Conservation (phyloP, 2,888 invertebrate species). For the Zaprionus obscuricornis region DNA sequence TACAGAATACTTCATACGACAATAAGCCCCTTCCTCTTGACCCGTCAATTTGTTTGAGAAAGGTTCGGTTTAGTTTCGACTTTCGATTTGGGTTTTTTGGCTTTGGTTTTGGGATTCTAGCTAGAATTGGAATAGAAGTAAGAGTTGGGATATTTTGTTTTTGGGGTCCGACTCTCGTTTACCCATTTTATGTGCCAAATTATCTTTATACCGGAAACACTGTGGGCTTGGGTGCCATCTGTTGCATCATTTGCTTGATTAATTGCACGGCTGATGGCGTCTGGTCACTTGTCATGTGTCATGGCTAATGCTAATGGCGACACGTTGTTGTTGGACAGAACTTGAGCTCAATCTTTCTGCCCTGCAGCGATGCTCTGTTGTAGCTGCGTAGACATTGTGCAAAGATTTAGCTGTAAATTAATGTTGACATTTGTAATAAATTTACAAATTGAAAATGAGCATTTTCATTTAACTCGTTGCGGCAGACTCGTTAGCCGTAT, state of each 20-base stretch:
- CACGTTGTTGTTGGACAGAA: slow-evolving; percentile 20
- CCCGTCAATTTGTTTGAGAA: too few relatives aligned
- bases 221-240: slow-evolving; percentile 7
- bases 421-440: slow-evolving; percentile 75
- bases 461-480: slow-evolving; percentile 70
- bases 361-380: too few relatives aligned
- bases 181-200: slow-evolving; percentile 75
- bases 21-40: too few relatives aligned
- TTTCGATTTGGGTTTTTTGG: not conserved
- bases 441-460: slow-evolving; percentile 69
- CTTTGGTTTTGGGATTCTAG: slow-evolving; percentile 2
- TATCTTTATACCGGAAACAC: slow-evolving; percentile 51
- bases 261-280: slow-evolving; percentile 50
- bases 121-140: too few relatives aligned
- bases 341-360: too few relatives aligned
- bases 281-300: slow-evolving; percentile 53
- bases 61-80: too few relatives aligned
- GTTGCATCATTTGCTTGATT: slow-evolving; percentile 69
- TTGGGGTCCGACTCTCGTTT: slow-evolving; percentile 27
- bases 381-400: slow-evolving; percentile 36
- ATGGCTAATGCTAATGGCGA: slow-evolving; percentile 40
- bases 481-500: too few relatives aligned
- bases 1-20: too few relatives aligned
- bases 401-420: slow-evolving; percentile 55
- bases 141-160: not conserved